Conservation (phyloP, 2,113 vertebrate genomes). For the Eidolon helvum region DNA sequence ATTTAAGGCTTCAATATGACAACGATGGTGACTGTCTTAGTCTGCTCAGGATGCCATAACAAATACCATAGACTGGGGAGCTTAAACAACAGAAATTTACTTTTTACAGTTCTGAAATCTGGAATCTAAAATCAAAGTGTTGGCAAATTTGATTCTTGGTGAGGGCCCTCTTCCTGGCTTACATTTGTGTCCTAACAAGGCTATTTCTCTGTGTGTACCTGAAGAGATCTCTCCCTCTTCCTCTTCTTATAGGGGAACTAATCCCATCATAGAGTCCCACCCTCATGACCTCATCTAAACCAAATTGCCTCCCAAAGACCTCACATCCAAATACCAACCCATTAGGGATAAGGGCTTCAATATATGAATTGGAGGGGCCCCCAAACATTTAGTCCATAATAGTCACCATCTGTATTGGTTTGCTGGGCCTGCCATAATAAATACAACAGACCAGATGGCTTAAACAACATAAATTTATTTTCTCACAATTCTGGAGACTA, state of each 20-base stretch:
- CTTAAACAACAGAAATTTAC: slow-evolving; percentile 24
- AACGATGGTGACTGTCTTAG: not conserved
- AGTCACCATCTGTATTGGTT: not conserved
- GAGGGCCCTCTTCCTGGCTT: not conserved
- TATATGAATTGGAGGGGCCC: not conserved
- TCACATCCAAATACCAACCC: not conserved
- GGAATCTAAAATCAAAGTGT: not conserved
- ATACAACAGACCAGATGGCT: not conserved
- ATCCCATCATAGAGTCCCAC: not conserved
- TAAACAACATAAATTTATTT: not conserved
- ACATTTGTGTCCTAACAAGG: not conserved
- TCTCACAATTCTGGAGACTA: not conserved
- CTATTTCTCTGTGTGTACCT: not conserved
- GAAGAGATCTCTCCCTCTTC: not conserved
- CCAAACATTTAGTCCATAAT: not conserved
- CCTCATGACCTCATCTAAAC: slow-evolving; percentile 12
- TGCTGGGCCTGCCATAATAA: not conserved
- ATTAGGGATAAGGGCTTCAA: not conserved
- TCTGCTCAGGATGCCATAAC: not conserved
- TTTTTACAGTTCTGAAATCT: not conserved
- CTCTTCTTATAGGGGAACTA: not conserved
- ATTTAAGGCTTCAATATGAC: not conserved
- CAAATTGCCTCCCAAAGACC: not conserved
- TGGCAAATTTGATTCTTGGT: not conserved
- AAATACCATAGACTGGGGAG: not conserved